These are phyloP conservation scores for Microctonus aethiopoides DNA, from an alignment of 2,888 invertebrate species.

Conservation along the genomic window DNA sequence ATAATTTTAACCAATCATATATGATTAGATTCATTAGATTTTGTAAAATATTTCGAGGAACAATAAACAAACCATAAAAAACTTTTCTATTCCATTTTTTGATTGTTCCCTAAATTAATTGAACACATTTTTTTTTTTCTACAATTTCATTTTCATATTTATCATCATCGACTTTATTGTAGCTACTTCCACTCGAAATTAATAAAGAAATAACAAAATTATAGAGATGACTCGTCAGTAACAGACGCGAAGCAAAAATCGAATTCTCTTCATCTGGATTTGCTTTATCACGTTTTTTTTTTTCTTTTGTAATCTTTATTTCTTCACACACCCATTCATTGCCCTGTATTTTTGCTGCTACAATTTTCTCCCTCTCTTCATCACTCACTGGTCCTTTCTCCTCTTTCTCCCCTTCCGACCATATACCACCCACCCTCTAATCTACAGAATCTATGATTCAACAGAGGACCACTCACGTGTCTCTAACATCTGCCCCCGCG, in stretches of 20 bases:
- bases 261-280: slow-evolving; percentile 33
- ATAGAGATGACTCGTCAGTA: slow-evolving; percentile 55
- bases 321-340: slow-evolving; percentile 22
- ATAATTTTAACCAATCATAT: no score
- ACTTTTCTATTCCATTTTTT: no score
- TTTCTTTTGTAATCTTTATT: slow-evolving; percentile 28
- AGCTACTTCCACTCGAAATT: slow-evolving; percentile 33
- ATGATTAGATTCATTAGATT: no score
- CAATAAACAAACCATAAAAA: no score
- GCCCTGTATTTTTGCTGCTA: slow-evolving; percentile 27
- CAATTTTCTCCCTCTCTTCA: slow-evolving; percentile 15
- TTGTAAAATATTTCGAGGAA: no score
- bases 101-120: no score
- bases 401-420: background rate
- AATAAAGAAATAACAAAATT: slow-evolving; percentile 53
- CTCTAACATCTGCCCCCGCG: slow-evolving; percentile 52
- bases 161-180: background rate
- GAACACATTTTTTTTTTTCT: background rate
- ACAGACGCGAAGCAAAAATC: slow-evolving; percentile 53
- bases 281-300: slow-evolving; percentile 27
- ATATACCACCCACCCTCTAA: slow-evolving; percentile 51
- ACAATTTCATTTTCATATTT: background rate
- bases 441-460: slow-evolving; percentile 61
- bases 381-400: background rate
- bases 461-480: slow-evolving; percentile 53